Base-by-base conservation (phyloP, 2,888 invertebrate genomes). In the Himalopsyche japonica region DNA sequence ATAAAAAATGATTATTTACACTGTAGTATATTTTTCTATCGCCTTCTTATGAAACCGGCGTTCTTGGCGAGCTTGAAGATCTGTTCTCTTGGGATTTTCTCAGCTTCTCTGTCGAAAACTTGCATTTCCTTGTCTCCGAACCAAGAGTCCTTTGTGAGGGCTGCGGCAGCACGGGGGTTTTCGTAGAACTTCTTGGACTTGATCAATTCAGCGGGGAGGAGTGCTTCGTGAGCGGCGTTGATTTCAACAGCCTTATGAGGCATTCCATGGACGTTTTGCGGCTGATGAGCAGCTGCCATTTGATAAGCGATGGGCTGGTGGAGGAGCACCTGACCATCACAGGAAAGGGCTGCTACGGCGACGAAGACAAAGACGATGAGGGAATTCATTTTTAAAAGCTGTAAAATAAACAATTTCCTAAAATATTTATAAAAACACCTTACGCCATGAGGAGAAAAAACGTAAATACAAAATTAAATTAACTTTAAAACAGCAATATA, bases 101-200 rank as follows among this genome's bases (percentile, higher is more conserved):
- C 96, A 0, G 96, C 95, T 88, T 96, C 96, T 15, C 97, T 93
- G 88, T 96, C 94, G 76, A 94, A 93, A 0, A 97, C 96, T 86
- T 95, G 95, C 93, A 95, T 95, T 89, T 96, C 96, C 88, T 96
- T 95, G 87, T 95, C 93, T 0, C 94, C 93, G 87, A 96, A 94
- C 95, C 96, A 96, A 0, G 96, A 96, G 88, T 95, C 96, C 88
- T 95, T 94, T 0, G 97, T 96, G 12, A 97, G 91, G 0, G 94
- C 95, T 7, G 94, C 94, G 7, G 95, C 96, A 15, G 96, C 93
- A 1, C 92, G 90, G 0, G 96, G 96, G 90, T 97, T 95, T 88
- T 95, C 96, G 89, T 96, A 97, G 89, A 97, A 97, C 7, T 91
- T 91, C 77, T 93, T 93, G 32, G 94, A 91, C 89, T 95, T 95